Conservation (phyloP, 2,113 vertebrate genomes). For the Phaetusa simplex region DNA sequence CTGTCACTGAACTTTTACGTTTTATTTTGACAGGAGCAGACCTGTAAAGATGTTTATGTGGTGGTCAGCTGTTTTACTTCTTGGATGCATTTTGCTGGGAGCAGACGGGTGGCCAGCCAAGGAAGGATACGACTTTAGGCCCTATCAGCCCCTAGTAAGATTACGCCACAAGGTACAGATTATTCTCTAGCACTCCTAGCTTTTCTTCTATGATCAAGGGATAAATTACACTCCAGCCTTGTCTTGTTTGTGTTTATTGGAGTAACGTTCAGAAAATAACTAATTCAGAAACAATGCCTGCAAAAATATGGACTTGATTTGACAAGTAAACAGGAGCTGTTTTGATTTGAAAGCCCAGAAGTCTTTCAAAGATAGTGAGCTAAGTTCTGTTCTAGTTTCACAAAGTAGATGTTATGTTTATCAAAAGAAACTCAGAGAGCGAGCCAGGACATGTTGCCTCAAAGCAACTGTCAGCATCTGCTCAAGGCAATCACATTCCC, state of each 20-base stretch:
- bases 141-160: conserved; percentile 68
- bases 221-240: background rate
- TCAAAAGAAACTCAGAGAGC: background rate
- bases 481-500: background rate
- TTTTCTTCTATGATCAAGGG: background rate
- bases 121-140: conserved; percentile 66
- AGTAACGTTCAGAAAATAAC: background rate
- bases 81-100: conserved; percentile 71
- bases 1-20: conserved; percentile 20
- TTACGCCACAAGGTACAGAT: conserved; percentile 79
- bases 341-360: background rate
- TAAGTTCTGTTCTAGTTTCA: background rate
- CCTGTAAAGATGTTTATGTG: conserved; percentile 72
- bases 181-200: background rate
- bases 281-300: background rate
- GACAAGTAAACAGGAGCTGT: background rate
- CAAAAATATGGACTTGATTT: background rate
- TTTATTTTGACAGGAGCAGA: conserved; percentile 68
- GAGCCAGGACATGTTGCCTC: background rate
- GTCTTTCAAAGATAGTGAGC: background rate
- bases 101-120: conserved; percentile 72
- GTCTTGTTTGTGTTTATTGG: background rate
- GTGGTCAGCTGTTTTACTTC: conserved; percentile 68
- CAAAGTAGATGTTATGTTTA: background rate
- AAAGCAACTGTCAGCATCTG: background rate